phyloP scores from a whole-genome alignment of 2,113 vertebrate species.

The Rostratula benghalensis region DNA sequence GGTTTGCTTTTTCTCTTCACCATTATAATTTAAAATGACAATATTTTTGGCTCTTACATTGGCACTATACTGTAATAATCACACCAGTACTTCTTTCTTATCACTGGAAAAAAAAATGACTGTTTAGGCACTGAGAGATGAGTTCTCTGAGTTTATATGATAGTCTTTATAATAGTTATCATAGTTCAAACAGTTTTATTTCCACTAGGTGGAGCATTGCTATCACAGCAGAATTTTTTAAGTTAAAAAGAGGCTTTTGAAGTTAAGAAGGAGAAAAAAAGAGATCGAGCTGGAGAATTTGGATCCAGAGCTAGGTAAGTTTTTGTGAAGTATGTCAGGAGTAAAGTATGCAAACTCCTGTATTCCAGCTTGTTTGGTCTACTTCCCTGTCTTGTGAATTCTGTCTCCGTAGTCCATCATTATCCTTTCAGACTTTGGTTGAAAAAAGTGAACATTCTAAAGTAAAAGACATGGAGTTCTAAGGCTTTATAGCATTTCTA shows the following conservation, averaged over 20 bases:
- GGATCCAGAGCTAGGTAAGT: not conserved
- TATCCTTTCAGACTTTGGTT: not conserved
- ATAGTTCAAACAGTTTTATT: not conserved
- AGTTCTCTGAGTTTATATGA: not conserved
- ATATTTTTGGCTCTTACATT: not conserved
- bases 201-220: slow-evolving; percentile 67
- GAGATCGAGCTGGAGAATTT: not conserved
- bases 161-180: not conserved
- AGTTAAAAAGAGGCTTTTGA: not conserved
- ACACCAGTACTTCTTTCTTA: not conserved
- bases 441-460: not conserved
- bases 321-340: not conserved
- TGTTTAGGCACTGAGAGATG: not conserved
- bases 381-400: not conserved
- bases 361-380: not conserved
- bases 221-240: slow-evolving; percentile 9
- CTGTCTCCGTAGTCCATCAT: not conserved
- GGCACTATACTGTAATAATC: not conserved
- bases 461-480: not conserved
- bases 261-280: not conserved
- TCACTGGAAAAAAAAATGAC: not conserved
- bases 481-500: not conserved
- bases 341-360: not conserved
- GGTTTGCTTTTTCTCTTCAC: not conserved
- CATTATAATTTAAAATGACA: not conserved